Evolutionary conservation across 2,113 vertebrate genomes (phyloP).

Genomic region (Bambusicola thoracicus): DNA sequence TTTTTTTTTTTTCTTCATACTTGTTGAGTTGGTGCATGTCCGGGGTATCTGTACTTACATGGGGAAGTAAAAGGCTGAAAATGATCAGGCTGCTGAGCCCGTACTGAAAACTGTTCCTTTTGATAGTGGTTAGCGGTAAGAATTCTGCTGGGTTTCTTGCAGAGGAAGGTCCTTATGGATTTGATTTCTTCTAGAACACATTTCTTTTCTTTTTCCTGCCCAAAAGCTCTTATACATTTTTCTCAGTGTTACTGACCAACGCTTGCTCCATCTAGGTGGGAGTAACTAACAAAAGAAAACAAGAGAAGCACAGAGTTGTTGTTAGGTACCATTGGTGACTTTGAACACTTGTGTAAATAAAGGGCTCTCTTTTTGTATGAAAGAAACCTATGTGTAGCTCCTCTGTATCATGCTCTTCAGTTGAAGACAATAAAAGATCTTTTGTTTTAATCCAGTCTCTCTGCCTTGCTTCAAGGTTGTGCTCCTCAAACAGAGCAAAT

Average conservation of each 20-base stretch:
- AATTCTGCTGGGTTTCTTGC: slow-evolving; percentile 19
- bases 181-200: neutral
- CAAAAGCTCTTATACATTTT: neutral
- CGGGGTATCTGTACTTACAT: neutral
- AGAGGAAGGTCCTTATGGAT: neutral
- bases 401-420: slow-evolving; percentile 61
- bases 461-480: slow-evolving; percentile 39
- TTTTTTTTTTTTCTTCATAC: neutral
- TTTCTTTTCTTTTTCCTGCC: neutral
- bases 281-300: slow-evolving; percentile 17
- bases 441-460: slow-evolving; percentile 53
- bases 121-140: slow-evolving; percentile 25
- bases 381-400: slow-evolving; percentile 42
- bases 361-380: slow-evolving; percentile 23
- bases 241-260: slow-evolving; percentile 31
- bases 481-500: neutral
- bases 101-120: neutral
- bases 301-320: neutral
- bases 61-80: neutral
- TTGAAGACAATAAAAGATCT: slow-evolving; percentile 61
- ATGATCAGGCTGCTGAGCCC: neutral
- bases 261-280: slow-evolving; percentile 7
- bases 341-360: slow-evolving; percentile 56
- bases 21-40: slow-evolving; percentile 11
- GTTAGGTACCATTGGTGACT: neutral